These are phyloP conservation scores for Lindbergichthys nudifrons DNA, from an alignment of 2,797 vertebrate species.

Conservation along the genomic window DNA sequence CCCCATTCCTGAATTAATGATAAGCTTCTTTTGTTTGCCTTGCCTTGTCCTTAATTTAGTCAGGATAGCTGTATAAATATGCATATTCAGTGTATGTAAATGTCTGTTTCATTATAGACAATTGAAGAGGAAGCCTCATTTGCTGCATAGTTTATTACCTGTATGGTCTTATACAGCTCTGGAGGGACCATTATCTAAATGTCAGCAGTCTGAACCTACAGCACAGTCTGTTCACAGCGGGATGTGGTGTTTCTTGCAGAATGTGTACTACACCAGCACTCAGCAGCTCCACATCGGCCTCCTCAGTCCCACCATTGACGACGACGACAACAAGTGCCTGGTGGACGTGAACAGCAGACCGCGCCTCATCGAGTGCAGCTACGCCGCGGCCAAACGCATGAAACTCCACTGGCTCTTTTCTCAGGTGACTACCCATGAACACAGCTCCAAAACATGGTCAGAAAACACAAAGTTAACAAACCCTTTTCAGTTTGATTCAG, in stretches of 20 bases:
- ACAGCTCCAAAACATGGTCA: not conserved
- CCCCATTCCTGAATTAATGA: slow-evolving; percentile 55
- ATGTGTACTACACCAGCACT: slow-evolving; percentile 96
- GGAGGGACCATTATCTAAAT: slow-evolving; percentile 51
- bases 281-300: slow-evolving; percentile 93
- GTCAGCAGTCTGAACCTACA: slow-evolving; percentile 23
- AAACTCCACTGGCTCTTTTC: slow-evolving; percentile 97
- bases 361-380: slow-evolving; percentile 96
- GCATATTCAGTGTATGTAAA: slow-evolving; percentile 57
- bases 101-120: slow-evolving; percentile 49
- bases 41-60: slow-evolving; percentile 34
- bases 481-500: not conserved
- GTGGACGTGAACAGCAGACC: slow-evolving; percentile 96
- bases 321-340: slow-evolving; percentile 98
- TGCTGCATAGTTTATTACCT: slow-evolving; percentile 55
- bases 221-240: slow-evolving; percentile 10
- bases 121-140: slow-evolving; percentile 36
- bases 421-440: slow-evolving; percentile 86
- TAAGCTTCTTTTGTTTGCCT: slow-evolving; percentile 39
- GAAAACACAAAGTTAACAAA: not conserved
- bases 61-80: slow-evolving; percentile 47
- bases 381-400: slow-evolving; percentile 96
- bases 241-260: slow-evolving; percentile 84
- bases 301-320: slow-evolving; percentile 95
- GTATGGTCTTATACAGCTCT: slow-evolving; percentile 21